These are phyloP conservation scores for Odontesthes bonariensis DNA, from an alignment of 2,113 vertebrate species.

Conservation along the genomic window DNA sequence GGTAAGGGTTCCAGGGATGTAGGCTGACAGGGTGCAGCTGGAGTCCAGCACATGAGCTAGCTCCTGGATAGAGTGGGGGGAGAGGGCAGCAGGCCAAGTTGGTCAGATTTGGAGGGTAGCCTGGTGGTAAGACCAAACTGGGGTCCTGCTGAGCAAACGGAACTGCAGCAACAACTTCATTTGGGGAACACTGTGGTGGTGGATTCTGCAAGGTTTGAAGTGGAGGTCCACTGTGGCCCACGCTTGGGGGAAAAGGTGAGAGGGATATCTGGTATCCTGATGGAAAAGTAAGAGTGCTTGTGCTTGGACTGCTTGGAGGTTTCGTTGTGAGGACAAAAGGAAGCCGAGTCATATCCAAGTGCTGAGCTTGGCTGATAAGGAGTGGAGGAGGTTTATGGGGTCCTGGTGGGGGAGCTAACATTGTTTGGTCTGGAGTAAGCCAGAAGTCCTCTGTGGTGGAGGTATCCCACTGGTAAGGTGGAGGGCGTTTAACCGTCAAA, in stretches of 20 bases:
- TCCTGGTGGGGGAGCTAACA: constrained; percentile 85
- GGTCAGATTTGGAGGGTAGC: constrained; percentile 89
- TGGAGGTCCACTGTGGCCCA: constrained; percentile 84
- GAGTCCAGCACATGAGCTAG: constrained; percentile 92
- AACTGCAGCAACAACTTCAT: constrained; percentile 85
- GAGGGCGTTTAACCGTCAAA: constrained; percentile 88
- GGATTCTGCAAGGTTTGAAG: constrained; percentile 88
- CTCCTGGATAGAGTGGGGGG: constrained; percentile 93
- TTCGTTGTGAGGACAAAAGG: constrained; percentile 93
- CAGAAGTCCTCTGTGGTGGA: constrained; percentile 92
- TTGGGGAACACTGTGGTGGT: constrained; percentile 85
- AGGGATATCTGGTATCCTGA: constrained; percentile 91
- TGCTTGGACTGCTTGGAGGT: constrained; percentile 88
- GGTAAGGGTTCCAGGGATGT: constrained; percentile 95
- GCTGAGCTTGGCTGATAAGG: constrained; percentile 89
- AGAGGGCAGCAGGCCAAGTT: constrained; percentile 89
- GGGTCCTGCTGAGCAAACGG: constrained; percentile 91
- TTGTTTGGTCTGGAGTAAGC: constrained; percentile 93
- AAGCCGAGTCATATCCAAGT: constrained; percentile 91
- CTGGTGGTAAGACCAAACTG: constrained; percentile 87
- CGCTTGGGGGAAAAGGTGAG: constrained; percentile 87
- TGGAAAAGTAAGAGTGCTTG: constrained; percentile 89
- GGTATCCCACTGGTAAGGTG: constrained; percentile 96
- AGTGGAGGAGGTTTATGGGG: constrained; percentile 89
- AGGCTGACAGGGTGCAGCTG: constrained; percentile 93